Evolutionary conservation across 2,797 vertebrate genomes (phyloP).

Genomic region (Pangasius macronema): DNA sequence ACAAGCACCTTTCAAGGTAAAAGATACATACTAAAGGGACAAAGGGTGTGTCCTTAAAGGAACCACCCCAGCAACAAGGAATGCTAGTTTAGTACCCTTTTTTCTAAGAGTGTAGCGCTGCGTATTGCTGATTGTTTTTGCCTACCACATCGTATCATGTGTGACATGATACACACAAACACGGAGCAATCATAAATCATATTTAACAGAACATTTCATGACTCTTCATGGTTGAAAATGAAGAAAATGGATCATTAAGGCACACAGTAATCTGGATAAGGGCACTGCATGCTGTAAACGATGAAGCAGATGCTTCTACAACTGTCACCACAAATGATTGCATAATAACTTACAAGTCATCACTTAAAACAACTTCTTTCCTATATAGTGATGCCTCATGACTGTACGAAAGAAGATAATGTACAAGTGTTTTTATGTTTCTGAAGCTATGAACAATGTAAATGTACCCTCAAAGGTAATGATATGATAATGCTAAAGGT

Average conservation of each 20-base stretch:
- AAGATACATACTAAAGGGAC: not conserved
- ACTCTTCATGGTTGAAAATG: not conserved
- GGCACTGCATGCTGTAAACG: not conserved
- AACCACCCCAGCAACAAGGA: not conserved
- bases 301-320: slow-evolving; percentile 2
- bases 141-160: not conserved
- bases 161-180: not conserved
- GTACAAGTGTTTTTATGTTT: not conserved
- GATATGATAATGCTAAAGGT: not conserved
- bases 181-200: not conserved
- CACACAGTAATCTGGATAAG: not conserved
- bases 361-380: not conserved
- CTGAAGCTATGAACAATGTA: not conserved
- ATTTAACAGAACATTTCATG: not conserved
- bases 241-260: not conserved
- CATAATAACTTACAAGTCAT: not conserved
- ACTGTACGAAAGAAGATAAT: not conserved
- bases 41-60: not conserved
- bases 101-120: not conserved
- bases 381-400: slow-evolving; percentile 1
- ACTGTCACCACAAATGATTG: not conserved
- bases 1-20: not conserved
- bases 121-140: not conserved
- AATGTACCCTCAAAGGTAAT: not conserved
- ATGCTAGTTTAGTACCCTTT: not conserved